Base-by-base conservation (phyloP, 2,797 vertebrate genomes). In the Liparis tanakae region DNA sequence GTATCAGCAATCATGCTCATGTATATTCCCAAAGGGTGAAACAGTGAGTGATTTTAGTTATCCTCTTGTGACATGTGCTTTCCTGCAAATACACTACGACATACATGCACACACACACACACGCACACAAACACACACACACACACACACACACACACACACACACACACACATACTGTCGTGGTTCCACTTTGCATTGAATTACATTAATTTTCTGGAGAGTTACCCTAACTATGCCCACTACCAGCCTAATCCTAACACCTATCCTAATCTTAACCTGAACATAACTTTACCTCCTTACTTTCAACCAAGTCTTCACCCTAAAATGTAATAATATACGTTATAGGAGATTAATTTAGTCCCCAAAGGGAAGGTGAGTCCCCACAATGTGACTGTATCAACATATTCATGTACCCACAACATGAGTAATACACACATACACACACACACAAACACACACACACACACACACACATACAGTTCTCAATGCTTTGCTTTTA, bases 51-150 rank as follows among this genome's bases (percentile, higher is more conserved):
- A 71, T 84, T 81, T 78, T 57, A 57, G 55, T 53, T 85, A 74
- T 80, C 57, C 62, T 78, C 56, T 90, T 73, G 79, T 87, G 76
- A 87, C 70, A 83, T 76, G 84, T 85, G 74, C 79, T 88, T 87
- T 78, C 72, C 69, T 72, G 79, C 86, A 85, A 76, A 83, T 60
- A 84, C 78, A 80, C 65, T 37, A 78, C 2, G 13, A 77, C 64
- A 65, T 13, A 53, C 5, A 25, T 12, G 1, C 43, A 66, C 57
- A 73, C 10, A 22, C 25, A 64, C 15, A 46, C 22, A 70, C 66
- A 69, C 53, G 61, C 15, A 46, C 22, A 70, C 66, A 69, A 48
- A 65, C 64, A 67, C 33, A 62, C 48, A 41, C 39, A 41, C 39
- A 39, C 37, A 37, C 37, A 37, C 37, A 37, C 37, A 58, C 46